Conservation (phyloP, 1,140 invertebrate species). For the Thrips palmi region DNA sequence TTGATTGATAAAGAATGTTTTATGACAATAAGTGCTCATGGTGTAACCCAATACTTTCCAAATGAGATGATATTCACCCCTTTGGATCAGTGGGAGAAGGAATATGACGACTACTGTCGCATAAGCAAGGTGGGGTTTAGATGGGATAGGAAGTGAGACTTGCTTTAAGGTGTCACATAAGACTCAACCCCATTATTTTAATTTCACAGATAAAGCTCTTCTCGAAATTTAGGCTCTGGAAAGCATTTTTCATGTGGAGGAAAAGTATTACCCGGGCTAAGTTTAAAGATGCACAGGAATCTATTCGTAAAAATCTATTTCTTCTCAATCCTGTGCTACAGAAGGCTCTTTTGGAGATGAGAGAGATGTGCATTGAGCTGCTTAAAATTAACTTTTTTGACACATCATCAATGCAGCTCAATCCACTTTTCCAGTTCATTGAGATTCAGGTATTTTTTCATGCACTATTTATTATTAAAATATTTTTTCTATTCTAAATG, state of each 20-base stretch:
- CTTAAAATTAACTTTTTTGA: conserved; percentile 37
- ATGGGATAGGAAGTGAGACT: not conserved
- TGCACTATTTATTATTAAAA: conserved; percentile 1
- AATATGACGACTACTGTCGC: conserved; percentile 45
- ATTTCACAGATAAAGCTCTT: conserved; percentile 47
- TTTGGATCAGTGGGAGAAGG: conserved; percentile 45
- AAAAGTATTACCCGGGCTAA: conserved; percentile 54
- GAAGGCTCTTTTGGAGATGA: conserved; percentile 44
- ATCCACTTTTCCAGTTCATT: conserved; percentile 41
- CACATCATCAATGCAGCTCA: conserved; percentile 30
- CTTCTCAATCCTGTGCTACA: conserved; percentile 49
- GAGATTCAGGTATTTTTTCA: conserved; percentile 34
- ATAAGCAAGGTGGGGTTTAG: conserved; percentile 32
- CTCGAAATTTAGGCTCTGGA: conserved; percentile 53
- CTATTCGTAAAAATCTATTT: conserved; percentile 46
- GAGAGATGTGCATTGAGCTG: conserved; percentile 48
- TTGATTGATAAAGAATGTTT: conserved; percentile 39
- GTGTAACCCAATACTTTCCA: conserved; percentile 43
- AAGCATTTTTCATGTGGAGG: conserved; percentile 62
- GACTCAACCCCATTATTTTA: conserved; percentile 9
- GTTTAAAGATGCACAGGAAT: conserved; percentile 32
- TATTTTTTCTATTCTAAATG: conserved; percentile 7
- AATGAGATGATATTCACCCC: conserved; percentile 46
- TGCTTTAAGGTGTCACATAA: not conserved
- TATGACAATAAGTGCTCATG: conserved; percentile 44